Conservation (phyloP, 30 jellyfish, hydroid and myxozoan genomes). For the Hydractinia echinata region DNA sequence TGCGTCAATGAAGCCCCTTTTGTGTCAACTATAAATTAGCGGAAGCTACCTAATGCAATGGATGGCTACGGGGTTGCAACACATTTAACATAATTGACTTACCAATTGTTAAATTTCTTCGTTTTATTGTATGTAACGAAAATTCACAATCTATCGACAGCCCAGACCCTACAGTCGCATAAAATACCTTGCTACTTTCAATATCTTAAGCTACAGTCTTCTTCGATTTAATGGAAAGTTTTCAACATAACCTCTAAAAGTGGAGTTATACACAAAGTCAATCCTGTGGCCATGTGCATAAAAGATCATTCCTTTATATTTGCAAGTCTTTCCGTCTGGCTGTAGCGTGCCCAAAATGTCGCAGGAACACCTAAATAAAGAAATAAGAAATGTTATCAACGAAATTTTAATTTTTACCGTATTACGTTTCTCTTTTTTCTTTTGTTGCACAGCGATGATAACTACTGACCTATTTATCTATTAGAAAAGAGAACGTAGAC, state of each 20-base stretch:
- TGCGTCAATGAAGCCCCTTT: no score
- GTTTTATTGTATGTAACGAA: background rate
- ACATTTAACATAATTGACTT: background rate
- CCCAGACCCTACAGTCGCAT: background rate
- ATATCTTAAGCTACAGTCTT: background rate
- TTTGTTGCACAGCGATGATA: no score
- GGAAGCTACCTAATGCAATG: no score
- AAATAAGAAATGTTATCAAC: background rate
- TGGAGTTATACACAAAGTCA: background rate
- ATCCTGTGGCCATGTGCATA: conserved; percentile 7
- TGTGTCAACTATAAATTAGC: no score
- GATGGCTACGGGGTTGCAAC: background rate
- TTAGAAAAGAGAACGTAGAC: no score
- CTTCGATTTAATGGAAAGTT: background rate
- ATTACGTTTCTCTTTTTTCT: no score
- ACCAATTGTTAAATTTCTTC: background rate
- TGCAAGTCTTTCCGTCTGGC: background rate
- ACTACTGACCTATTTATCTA: no score
- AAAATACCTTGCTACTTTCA: background rate
- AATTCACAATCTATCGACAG: background rate
- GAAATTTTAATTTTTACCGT: no score
- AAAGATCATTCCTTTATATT: background rate
- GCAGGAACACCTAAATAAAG: background rate
- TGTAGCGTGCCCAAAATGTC: background rate
- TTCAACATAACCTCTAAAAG: background rate